Evolutionary conservation across 2,797 vertebrate genomes (phyloP).

Genomic region (Sternotherus odoratus): DNA sequence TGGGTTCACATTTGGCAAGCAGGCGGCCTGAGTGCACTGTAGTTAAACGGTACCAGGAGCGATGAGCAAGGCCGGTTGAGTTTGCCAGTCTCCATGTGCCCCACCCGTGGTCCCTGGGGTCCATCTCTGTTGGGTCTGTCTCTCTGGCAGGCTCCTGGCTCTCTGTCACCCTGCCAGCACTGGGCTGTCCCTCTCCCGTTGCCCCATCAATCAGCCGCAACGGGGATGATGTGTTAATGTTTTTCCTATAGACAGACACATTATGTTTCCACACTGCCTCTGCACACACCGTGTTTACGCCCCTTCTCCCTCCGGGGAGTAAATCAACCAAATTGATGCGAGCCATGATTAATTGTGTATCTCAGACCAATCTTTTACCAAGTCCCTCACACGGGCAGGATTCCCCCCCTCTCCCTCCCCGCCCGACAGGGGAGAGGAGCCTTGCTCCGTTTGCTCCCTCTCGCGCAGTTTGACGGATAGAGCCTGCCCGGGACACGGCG

Average conservation of each 20-base stretch:
- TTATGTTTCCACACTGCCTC: slow-evolving; percentile 81
- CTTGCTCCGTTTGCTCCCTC: slow-evolving; percentile 54
- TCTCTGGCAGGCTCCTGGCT: slow-evolving; percentile 69
- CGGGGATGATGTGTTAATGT: slow-evolving; percentile 83
- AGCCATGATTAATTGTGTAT: slow-evolving; percentile 83
- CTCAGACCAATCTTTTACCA: slow-evolving; percentile 79
- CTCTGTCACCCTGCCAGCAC: slow-evolving; percentile 74
- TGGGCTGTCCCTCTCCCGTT: slow-evolving; percentile 70
- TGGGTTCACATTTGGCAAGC: not conserved
- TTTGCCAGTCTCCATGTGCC: not conserved
- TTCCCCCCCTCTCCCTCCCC: slow-evolving; percentile 61
- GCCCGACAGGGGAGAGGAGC: slow-evolving; percentile 68
- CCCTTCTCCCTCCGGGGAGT: slow-evolving; percentile 82
- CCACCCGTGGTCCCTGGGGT: slow-evolving; percentile 33
- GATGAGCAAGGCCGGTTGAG: not conserved
- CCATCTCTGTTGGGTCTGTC: slow-evolving; percentile 48
- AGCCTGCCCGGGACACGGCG: slow-evolving; percentile 81
- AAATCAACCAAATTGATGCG: slow-evolving; percentile 84
- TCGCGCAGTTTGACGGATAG: slow-evolving; percentile 87
- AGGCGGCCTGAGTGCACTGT: not conserved
- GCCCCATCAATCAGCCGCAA: slow-evolving; percentile 81
- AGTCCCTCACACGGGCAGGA: slow-evolving; percentile 76
- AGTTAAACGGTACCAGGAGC: not conserved
- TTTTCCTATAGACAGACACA: slow-evolving; percentile 86
- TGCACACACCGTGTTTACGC: slow-evolving; percentile 80